Conservation (phyloP, 2,797 vertebrate genomes). For the Vultur gryphus region DNA sequence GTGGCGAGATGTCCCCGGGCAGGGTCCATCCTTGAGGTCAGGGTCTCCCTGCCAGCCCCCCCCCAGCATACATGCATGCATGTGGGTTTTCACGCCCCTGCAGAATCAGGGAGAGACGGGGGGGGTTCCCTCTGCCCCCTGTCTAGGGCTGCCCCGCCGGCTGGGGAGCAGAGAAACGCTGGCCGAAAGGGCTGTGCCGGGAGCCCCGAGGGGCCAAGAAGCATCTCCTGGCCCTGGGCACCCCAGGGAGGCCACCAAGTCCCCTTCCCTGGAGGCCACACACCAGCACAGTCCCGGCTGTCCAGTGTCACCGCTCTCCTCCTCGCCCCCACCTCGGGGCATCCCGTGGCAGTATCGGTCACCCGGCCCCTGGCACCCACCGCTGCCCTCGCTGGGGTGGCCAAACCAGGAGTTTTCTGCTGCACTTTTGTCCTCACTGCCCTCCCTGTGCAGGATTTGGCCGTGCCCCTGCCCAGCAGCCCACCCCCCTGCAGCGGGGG, state of each 20-base stretch:
- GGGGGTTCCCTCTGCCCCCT: fast-evolving
- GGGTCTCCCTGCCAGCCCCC: background rate
- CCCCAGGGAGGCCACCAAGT: background rate
- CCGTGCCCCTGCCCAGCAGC: fast-evolving
- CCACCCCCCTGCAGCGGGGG: fast-evolving
- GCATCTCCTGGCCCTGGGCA: fast-evolving
- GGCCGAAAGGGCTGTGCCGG: background rate
- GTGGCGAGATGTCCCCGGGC: fast-evolving
- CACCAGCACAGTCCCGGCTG: fast-evolving
- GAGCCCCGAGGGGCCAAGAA: background rate
- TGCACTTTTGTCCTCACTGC: background rate
- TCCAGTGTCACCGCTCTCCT: fast-evolving
- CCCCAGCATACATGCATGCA: fast-evolving
- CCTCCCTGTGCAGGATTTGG: background rate
- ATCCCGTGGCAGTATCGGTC: background rate
- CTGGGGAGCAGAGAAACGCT: fast-evolving
- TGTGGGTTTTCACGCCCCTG: fast-evolving
- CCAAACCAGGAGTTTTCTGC: fast-evolving
- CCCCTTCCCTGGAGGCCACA: background rate
- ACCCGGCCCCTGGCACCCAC: background rate
- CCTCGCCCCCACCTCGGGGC: background rate
- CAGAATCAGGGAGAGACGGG: fast-evolving
- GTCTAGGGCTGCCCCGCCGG: background rate
- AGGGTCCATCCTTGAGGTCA: fast-evolving
- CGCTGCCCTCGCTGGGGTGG: fast-evolving